A percentile compares a stretch with the other conserved stretches of the same genome.
Evolutionary conservation across 2,888 invertebrate genomes (phyloP).

Genomic region (Plutella xylostella): DNA sequence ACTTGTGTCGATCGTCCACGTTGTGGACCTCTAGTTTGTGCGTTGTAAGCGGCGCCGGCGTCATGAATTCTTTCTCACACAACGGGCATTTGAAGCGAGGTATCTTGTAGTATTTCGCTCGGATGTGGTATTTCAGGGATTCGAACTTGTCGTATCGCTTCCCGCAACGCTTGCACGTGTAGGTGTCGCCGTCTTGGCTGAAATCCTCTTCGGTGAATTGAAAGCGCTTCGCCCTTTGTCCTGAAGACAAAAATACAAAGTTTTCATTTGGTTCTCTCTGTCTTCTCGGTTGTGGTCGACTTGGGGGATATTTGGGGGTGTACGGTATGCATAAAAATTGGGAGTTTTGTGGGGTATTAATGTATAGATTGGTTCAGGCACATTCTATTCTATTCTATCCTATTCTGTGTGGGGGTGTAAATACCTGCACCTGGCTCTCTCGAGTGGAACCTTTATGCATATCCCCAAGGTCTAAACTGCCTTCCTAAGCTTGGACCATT

Average conservation of each 20-base stretch:
- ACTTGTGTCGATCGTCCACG: constrained; percentile 43
- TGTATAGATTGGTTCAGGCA: too few relatives aligned
- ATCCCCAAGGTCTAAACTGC: too few relatives aligned
- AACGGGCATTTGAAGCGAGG: constrained; percentile 29
- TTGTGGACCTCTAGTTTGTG: constrained; percentile 43
- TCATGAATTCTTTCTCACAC: constrained; percentile 37
- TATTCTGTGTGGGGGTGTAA: too few relatives aligned
- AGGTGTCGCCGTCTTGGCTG: constrained; percentile 1
- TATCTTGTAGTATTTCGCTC: constrained; percentile 40
- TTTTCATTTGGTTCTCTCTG: not conserved
- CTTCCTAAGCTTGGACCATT: too few relatives aligned
- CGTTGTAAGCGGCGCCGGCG: constrained; percentile 29
- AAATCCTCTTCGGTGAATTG: constrained; percentile 5
- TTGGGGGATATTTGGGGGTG: too few relatives aligned
- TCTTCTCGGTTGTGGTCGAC: too few relatives aligned
- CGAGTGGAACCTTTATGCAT: too few relatives aligned
- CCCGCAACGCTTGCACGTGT: constrained; percentile 6
- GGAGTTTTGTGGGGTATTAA: too few relatives aligned
- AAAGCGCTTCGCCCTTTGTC: constrained; percentile 1
- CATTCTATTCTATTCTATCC: too few relatives aligned
- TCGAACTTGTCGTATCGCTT: constrained; percentile 28
- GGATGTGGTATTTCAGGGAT: constrained; percentile 36
- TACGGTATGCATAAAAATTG: too few relatives aligned
- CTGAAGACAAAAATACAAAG: constrained; percentile 3
- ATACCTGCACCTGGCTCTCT: too few relatives aligned